phyloP scores from a whole-genome alignment of 92 coral and sea anemone genomes.

The Parazoanthus atlanticus region DNA sequence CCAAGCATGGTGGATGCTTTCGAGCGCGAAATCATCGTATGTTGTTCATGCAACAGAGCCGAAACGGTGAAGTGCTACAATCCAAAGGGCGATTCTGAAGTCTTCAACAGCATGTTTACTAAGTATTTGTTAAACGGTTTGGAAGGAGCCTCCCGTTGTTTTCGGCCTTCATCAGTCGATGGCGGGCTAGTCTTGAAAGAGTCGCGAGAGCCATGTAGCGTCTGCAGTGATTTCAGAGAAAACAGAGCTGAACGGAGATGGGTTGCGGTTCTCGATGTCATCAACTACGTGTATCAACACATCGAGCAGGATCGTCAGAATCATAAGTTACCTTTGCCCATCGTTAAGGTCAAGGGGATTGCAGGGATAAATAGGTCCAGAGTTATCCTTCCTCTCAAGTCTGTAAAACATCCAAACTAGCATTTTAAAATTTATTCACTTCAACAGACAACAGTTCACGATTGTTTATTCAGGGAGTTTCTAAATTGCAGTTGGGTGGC shows the following conservation, averaged over 20 bases:
- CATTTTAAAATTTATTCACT: too few relatives aligned
- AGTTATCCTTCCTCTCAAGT: background rate
- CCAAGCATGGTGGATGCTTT: constrained; percentile 3
- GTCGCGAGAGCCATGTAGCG: background rate
- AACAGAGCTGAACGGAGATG: constrained; percentile 5
- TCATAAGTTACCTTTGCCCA: background rate
- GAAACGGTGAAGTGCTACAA: background rate
- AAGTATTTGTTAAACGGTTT: background rate
- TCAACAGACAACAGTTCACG: too few relatives aligned
- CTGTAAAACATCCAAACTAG: too few relatives aligned
- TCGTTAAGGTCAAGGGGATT: background rate
- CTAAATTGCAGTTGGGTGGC: too few relatives aligned
- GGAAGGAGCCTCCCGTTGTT: background rate
- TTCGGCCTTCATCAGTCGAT: background rate
- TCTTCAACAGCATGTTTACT: background rate
- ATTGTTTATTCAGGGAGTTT: too few relatives aligned
- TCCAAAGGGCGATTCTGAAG: background rate
- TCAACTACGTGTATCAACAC: background rate
- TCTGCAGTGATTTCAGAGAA: constrained; percentile 12
- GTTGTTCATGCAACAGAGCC: background rate
- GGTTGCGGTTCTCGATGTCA: constrained; percentile 9
- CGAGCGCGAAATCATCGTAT: background rate
- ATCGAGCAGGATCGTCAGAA: background rate
- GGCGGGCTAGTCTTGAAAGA: background rate
- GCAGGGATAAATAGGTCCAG: background rate